These are phyloP conservation scores for Echiichthys vipera DNA, from an alignment of 2,797 vertebrate species.

Conservation along the genomic window DNA sequence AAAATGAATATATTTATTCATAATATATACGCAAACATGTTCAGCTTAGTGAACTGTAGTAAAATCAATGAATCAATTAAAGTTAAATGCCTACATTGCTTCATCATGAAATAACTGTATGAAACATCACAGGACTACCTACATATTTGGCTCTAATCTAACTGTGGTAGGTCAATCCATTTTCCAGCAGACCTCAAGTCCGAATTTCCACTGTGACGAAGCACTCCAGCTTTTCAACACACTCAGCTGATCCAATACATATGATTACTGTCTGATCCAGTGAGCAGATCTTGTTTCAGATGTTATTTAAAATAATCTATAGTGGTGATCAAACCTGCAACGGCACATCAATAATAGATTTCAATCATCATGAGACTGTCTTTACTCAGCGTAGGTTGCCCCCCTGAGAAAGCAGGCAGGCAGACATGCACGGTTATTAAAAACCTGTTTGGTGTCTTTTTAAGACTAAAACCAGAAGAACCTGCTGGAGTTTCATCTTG, in stretches of 20 bases:
- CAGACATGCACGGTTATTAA: conserved; percentile 52
- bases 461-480: conserved; percentile 76
- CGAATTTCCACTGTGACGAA: conserved; percentile 27
- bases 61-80: not conserved
- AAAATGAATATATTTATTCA: not conserved
- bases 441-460: conserved; percentile 69
- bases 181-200: conserved; percentile 44
- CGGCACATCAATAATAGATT: conserved; percentile 49
- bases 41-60: not conserved
- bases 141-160: conserved; percentile 8
- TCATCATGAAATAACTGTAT: not conserved
- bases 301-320: conserved; percentile 42
- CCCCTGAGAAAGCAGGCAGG: conserved; percentile 33
- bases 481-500: conserved; percentile 48
- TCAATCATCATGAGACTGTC: conserved; percentile 27
- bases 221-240: conserved; percentile 27
- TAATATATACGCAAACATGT: not conserved
- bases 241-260: conserved; percentile 33
- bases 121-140: not conserved
- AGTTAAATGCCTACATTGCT: not conserved
- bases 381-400: conserved; percentile 3
- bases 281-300: conserved; percentile 36
- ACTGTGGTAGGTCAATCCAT: not conserved
- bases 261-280: conserved; percentile 37
- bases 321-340: conserved; percentile 28